Percentiles rank a stretch among this genome's conserved stretches.
These are phyloP conservation scores for Xestia sexstrigata DNA, from an alignment of 2,888 invertebrate species.

Conservation along the genomic window DNA sequence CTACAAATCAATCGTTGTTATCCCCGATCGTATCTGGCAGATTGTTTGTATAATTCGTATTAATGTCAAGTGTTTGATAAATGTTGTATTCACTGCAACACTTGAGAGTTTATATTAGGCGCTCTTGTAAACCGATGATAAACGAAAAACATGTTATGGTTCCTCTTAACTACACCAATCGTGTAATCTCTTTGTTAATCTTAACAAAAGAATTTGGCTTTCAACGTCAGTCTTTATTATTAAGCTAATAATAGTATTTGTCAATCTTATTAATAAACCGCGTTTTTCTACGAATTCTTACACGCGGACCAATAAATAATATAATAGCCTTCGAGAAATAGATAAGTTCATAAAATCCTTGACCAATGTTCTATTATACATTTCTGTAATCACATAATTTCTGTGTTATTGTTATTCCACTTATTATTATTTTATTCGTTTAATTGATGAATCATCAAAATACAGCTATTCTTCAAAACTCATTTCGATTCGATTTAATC, in stretches of 20 bases:
- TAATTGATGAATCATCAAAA: conserved; percentile 1
- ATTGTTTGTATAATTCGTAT: conserved; percentile 57
- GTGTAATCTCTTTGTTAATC: conserved; percentile 39
- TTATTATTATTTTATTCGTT: not conserved
- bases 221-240: conserved; percentile 19
- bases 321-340: conserved; percentile 24
- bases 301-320: conserved; percentile 14
- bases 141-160: conserved; percentile 42
- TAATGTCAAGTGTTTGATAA: conserved; percentile 62
- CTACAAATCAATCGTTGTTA: conserved; percentile 54
- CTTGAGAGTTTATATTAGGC: conserved; percentile 41
- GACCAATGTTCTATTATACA: conserved; percentile 13
- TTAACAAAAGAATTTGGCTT: conserved; percentile 39
- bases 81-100: conserved; percentile 40
- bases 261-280: conserved; percentile 13
- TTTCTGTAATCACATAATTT: not conserved
- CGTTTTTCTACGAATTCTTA: conserved; percentile 16
- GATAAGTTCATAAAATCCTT: conserved; percentile 35
- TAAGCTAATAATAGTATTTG: conserved; percentile 27
- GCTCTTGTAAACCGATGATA: conserved; percentile 38
- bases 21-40: conserved; percentile 51
- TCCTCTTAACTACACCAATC: conserved; percentile 21
- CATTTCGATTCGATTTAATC: conserved; percentile 4
- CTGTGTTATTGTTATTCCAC: conserved; percentile 7
- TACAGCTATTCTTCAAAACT: not conserved